A percentile compares a stretch with the other conserved stretches of the same genome.
These are phyloP conservation scores for Arctocebus calabarensis DNA, from an alignment of 2,797 vertebrate genomes.

Conservation along the genomic window DNA sequence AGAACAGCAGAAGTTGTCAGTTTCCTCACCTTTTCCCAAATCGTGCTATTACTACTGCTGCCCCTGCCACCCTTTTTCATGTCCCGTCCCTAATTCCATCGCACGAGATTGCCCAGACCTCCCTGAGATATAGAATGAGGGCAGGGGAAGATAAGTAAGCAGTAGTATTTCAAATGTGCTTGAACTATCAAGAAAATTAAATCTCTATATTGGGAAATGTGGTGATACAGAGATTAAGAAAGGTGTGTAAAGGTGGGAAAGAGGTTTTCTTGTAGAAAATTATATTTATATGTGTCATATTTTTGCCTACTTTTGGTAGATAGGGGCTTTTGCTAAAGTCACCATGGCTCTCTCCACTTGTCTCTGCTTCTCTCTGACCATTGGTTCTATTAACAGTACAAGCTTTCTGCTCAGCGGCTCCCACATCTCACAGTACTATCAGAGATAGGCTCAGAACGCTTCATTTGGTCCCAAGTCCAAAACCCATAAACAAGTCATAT, in stretches of 20 bases:
- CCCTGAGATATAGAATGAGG: accelerated
- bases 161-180: neutral
- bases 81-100: neutral
- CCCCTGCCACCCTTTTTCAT: no score
- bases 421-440: neutral
- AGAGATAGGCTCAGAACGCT: neutral
- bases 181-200: neutral
- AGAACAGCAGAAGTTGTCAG: neutral
- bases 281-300: neutral
- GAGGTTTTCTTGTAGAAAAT: neutral
- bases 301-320: neutral
- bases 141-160: neutral
- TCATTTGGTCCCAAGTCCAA: neutral
- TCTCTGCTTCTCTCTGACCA: neutral
- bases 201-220: neutral
- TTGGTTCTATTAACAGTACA: neutral
- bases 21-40: neutral
- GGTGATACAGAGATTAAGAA: neutral
- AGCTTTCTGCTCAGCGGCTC: neutral
- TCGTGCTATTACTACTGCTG: neutral
- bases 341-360: neutral
- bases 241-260: neutral
- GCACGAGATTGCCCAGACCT: neutral
- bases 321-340: neutral
- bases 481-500: neutral